Evolutionary conservation across 2,888 invertebrate species (phyloP).

Genomic region (Aricia artaxerxes): DNA sequence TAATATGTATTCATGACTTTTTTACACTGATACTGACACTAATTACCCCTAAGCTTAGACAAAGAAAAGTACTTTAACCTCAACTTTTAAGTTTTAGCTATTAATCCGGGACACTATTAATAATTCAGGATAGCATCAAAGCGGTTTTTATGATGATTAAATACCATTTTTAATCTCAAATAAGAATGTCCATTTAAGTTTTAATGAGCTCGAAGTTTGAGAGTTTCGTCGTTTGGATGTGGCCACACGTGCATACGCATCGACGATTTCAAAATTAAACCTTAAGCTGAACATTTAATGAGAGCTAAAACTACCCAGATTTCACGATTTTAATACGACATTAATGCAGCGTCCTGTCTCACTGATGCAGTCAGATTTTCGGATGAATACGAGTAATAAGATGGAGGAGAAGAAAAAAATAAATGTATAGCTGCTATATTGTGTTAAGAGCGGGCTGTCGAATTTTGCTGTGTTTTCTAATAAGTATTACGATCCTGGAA

Average conservation of each 20-base stretch:
- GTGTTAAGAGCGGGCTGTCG: too few species aligned
- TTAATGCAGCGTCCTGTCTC: too few species aligned
- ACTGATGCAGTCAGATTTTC: too few species aligned
- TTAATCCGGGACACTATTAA: constrained; percentile 11
- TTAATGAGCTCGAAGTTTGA: neutral
- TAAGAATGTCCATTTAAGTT: neutral
- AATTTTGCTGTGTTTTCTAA: too few species aligned
- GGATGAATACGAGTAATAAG: too few species aligned
- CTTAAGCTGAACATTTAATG: neutral
- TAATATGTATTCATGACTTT: too few species aligned
- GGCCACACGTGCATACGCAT: neutral
- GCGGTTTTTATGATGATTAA: constrained; percentile 9
- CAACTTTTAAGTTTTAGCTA: neutral
- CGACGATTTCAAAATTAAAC: neutral
- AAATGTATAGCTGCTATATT: too few species aligned
- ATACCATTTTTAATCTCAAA: constrained; percentile 4
- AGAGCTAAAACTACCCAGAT: neutral
- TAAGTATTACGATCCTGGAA: too few species aligned
- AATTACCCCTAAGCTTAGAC: neutral
- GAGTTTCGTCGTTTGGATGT: neutral
- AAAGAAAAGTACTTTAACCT: neutral
- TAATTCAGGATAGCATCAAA: neutral
- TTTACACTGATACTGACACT: neutral
- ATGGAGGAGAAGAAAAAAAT: too few species aligned
- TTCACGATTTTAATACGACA: too few species aligned